A percentile compares a stretch with the other conserved stretches of the same genome.
Evolutionary conservation across 2,888 invertebrate species (phyloP).

Genomic region (Myopa tessellatipennis): DNA sequence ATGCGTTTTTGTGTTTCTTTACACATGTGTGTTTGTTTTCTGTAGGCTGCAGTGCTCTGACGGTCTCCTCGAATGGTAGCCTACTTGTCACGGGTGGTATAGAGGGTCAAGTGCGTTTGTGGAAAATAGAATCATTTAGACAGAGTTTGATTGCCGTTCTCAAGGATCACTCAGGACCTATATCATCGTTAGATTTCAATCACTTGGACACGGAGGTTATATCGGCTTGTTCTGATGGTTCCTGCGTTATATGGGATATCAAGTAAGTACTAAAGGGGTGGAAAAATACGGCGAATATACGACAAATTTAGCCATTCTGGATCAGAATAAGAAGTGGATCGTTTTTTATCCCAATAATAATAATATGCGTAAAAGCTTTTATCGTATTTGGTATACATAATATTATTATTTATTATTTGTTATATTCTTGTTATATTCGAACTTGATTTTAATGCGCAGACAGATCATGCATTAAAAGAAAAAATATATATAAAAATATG

Average conservation of each 20-base stretch:
- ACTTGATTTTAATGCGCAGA: no score
- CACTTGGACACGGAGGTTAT: constrained; percentile 84
- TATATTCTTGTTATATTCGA: no score
- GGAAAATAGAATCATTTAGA: constrained; percentile 77
- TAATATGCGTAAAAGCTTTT: no score
- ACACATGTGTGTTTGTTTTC: neutral
- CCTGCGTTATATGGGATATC: constrained; percentile 93
- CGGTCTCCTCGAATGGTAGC: constrained; percentile 76
- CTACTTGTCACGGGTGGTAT: constrained; percentile 89
- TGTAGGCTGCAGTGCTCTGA: constrained; percentile 76
- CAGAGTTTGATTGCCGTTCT: constrained; percentile 80
- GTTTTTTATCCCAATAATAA: no score
- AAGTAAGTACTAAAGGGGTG: constrained; percentile 69
- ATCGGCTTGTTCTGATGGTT: constrained; percentile 91
- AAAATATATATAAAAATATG: no score
- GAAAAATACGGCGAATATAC: constrained; percentile 26
- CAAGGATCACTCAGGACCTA: constrained; percentile 91
- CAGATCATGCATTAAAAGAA: no score
- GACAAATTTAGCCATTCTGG: constrained; percentile 41
- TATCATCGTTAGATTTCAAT: constrained; percentile 84
- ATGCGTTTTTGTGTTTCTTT: no score
- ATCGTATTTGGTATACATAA: no score
- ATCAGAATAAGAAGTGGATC: neutral
- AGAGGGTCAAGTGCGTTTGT: constrained; percentile 90
- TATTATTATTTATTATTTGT: no score